A percentile compares a stretch with the other conserved stretches of the same genome.
Evolutionary conservation across 2,113 vertebrate genomes (phyloP).

Genomic region (Lucifuga dentata): DNA sequence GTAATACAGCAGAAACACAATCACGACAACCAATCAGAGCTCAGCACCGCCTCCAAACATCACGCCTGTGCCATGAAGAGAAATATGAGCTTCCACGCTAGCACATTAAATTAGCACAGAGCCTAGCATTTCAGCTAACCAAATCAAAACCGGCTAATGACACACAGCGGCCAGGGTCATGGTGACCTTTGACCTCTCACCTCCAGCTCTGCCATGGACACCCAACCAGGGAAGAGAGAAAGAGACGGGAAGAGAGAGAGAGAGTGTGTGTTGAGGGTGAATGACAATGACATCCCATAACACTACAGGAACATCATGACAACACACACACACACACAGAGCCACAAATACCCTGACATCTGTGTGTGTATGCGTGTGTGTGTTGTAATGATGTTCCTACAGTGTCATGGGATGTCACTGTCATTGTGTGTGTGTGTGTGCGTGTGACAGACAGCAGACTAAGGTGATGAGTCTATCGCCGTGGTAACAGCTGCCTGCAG

Average conservation of each 20-base stretch:
- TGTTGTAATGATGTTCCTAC: too few species aligned
- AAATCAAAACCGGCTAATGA: constrained; percentile 71
- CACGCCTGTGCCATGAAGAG: constrained; percentile 35
- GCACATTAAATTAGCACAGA: constrained; percentile 68
- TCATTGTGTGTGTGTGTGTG: constrained; percentile 3
- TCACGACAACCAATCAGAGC: constrained; percentile 49
- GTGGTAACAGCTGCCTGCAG: constrained; percentile 66
- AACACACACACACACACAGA: background rate
- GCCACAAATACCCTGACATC: background rate
- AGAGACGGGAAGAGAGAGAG: background rate
- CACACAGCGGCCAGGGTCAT: constrained; percentile 65
- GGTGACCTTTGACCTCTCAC: constrained; percentile 58
- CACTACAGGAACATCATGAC: constrained; percentile 49
- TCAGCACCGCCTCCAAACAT: background rate
- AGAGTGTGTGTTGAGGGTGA: background rate
- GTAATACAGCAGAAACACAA: constrained; percentile 28
- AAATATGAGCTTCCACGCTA: constrained; percentile 71
- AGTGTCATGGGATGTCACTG: too few species aligned
- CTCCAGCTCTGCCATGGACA: constrained; percentile 33
- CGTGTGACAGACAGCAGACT: constrained; percentile 17
- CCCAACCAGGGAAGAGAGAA: background rate
- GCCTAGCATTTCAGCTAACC: constrained; percentile 76
- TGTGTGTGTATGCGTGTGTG: background rate
- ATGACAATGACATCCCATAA: constrained; percentile 67
- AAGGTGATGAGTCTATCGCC: constrained; percentile 61